phyloP scores from a whole-genome alignment of 2,113 vertebrate genomes.

The Seriola quinqueradiata region DNA sequence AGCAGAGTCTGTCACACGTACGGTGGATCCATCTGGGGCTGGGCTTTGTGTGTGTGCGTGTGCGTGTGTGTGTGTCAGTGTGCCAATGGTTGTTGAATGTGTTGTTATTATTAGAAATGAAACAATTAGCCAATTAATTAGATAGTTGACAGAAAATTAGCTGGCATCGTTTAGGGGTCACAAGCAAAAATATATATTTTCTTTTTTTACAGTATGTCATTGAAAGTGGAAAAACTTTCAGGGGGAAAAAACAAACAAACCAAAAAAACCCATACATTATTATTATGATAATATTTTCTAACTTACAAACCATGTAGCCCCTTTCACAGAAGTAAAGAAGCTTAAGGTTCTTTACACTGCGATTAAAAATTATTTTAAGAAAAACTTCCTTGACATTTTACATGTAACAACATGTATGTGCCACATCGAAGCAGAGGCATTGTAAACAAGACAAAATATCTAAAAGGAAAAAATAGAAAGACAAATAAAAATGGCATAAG shows the following conservation, averaged over 20 bases:
- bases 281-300: background rate
- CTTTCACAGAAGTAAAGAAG: no score
- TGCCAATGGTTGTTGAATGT: background rate
- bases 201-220: no score
- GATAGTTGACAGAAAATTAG: background rate
- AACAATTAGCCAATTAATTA: background rate
- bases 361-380: no score
- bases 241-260: background rate
- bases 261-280: background rate
- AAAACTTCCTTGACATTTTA: background rate
- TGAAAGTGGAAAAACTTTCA: no score
- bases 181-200: background rate
- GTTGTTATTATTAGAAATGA: background rate
- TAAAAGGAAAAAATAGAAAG: background rate
- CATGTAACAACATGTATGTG: no score
- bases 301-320: no score
- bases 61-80: background rate
- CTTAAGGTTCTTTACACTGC: no score
- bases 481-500: background rate
- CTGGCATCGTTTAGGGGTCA: background rate
- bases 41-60: background rate
- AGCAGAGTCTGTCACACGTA: conserved; percentile 28
- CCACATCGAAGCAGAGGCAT: no score
- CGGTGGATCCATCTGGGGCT: conserved; percentile 37
- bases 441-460: background rate